Conservation (phyloP, 2,113 vertebrate species). For the Callocephalon fimbriatum region DNA sequence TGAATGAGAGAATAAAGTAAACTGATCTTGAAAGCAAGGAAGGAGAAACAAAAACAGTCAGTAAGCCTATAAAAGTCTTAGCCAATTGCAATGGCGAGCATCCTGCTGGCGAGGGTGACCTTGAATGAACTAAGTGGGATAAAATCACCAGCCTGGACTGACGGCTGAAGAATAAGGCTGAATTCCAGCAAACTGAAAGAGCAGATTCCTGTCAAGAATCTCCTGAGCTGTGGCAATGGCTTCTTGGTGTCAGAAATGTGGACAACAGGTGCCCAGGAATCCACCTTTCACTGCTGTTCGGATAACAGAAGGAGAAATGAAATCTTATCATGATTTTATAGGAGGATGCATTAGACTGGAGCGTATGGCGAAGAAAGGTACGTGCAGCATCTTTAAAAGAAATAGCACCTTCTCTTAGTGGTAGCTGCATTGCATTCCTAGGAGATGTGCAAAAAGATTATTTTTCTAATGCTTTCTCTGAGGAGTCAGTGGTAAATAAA, state of each 20-base stretch:
- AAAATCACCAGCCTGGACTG: constrained; percentile 72
- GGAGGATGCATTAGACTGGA: constrained; percentile 79
- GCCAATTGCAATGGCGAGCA: constrained; percentile 63
- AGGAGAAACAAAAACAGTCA: constrained; percentile 42
- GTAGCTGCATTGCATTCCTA: background rate
- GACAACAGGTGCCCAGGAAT: constrained; percentile 63
- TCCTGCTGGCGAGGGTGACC: constrained; percentile 65
- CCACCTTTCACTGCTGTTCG: constrained; percentile 78
- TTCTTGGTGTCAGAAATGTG: constrained; percentile 73
- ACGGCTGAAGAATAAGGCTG: constrained; percentile 21
- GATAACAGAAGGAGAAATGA: constrained; percentile 90
- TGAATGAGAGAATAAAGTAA: constrained; percentile 44
- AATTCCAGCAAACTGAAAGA: constrained; percentile 12
- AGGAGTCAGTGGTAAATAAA: background rate
- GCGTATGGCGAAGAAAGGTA: constrained; percentile 80
- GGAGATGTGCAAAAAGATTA: background rate
- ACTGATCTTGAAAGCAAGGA: constrained; percentile 56
- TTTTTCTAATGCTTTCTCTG: constrained; percentile 5
- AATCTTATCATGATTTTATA: constrained; percentile 85
- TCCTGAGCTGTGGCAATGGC: constrained; percentile 48
- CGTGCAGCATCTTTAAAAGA: constrained; percentile 48
- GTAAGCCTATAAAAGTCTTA: constrained; percentile 73
- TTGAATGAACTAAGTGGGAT: constrained; percentile 78
- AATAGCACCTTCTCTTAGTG: background rate
- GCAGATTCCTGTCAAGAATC: background rate